Base-by-base conservation (phyloP, 2,797 vertebrate genomes). In the Crenichthys baileyi region DNA sequence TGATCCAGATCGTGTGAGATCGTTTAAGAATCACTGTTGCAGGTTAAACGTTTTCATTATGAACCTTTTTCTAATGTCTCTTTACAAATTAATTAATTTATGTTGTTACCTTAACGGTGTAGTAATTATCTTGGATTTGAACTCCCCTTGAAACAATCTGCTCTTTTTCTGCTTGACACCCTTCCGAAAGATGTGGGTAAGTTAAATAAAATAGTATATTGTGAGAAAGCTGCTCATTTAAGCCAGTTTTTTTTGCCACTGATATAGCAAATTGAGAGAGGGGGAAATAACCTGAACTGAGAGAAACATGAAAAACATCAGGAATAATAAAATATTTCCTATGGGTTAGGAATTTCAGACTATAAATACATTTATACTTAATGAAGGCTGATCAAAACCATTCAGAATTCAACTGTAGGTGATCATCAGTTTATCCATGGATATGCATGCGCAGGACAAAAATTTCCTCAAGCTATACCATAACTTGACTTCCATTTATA, bases 321-420 rank as follows among this genome's bases (percentile, higher is more conserved):
- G 26, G 16, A 36, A 39, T 65, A 39, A 39, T 39, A 24, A 65
- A 65, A 22, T 39, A 65, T 20, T 41, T 65, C 31, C 31, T 1
- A 5, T 24, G 11, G 20, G 36, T 39, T 39, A 61, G 36, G 18
- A 41, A 8, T 11, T 39, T 22, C 3, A 16, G 36, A 36, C 16
- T 36, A 11, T 39, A 50, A 13, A 16, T 15, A 50, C 12, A 50
- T 39, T 65, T 39, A 36, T 22, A 39, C 22, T 78, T 72, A 58
- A 84, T 76, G 11, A 77, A 31, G n/a, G 76, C 15, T 15, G 56
- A 79, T 67, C 26, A 51, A 79, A 78, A 78, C 51, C 29, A 68
- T 41, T 78, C 77, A 29, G 58, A 53, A 79, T 55, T 78, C 41
- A 81, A 83, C 77, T 88, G 80, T 75, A 89, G 22, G 80, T 83